Base-by-base conservation (phyloP, 2,113 vertebrate genomes). In the Progne subis region DNA sequence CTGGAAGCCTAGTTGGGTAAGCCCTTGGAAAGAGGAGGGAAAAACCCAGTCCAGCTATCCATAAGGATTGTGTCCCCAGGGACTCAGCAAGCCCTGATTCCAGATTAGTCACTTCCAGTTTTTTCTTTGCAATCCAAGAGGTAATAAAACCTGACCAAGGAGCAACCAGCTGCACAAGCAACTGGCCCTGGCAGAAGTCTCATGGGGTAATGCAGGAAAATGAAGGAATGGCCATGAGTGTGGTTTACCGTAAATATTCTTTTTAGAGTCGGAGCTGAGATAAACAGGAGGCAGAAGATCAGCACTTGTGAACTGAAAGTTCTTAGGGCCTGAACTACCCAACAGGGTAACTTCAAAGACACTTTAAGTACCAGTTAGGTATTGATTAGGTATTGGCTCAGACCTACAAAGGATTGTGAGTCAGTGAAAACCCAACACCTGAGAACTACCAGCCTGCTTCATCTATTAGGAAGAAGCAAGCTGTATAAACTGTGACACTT, bases 231-330 rank as follows among this genome's bases (percentile, higher is more conserved):
- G 60, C 39, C 64, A 29, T 8, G 28, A 68, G 14, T 8, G 14
- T 5, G 55, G 23, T 59, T 52, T 41, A 14, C 61, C 60, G 0
- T 10, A 91, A 60, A 31, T 52, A 69, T 67, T 34, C 18, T 52
- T 29, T 83, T 83, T 70, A 43, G 8, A 81, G 32, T 37, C 39
- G 43, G 29, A 55, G 24, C 5, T 68, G 61, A 86, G 50, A 81
- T 32, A 70, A 92, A 88, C 25, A 67, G 56, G 32, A 80, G 29
- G 41, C 61, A 82, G 31, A 94, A 64, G 31, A 91, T 61, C 49
- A 77, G n/a, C 2, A 4, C 21, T 37, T 56, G 34, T 1, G 2
- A 92, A 88, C 9, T 1, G 0, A 12, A 91, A 74, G 15, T 50
- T 78, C 70, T 64, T 61, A 64, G 18, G 37, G 18, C 11, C 56